Base-by-base conservation (phyloP, 2,797 vertebrate species). In the Sparidentex hasta region DNA sequence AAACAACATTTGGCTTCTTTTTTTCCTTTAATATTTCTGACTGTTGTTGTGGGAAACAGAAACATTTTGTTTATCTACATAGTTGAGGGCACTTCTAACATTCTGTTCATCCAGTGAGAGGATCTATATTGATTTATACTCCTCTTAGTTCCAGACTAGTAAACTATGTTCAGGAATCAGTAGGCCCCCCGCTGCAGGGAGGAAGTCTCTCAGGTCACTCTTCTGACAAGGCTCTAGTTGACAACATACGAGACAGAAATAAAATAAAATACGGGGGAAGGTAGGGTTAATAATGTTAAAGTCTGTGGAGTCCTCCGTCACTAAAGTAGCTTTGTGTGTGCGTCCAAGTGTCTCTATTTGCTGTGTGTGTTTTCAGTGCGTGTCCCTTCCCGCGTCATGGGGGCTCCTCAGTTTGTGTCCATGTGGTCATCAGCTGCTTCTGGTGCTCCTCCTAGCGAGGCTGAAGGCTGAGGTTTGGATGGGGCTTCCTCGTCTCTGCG, bases 321-420 rank as follows among this genome's bases (percentile, higher is more conserved):
- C 91, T 93, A 91, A 88, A 87, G 90, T 87, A 93, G 91, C 89
- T 88, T 80, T 84, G 84, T 88, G 85, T 92, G 88, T 87, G 88
- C 66, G 61, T 90, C 83, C 87, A n/a, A 89, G 87, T 91, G 90
- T 93, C 90, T 89, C 81, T 84, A 74, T 88, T 90, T 84, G 83
- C 81, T 82, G 46, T 85, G 69, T 89, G 87, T 82, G 65, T 86
- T 90, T 38, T 94, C 92, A 94, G 93, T 91, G 90, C 84, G 71
- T 83, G 83, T 93, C 86, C 78, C 71, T 83, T 61, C 48, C 38
- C 55, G 58, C 61, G 14, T 54, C 59, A 12, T 33, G n/a, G n/a
- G 77, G 71, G 75, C 70, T 85, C 70, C 86, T 96, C 93, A 96
- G 89, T 96, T 96, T 91, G 95, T 96, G 92, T 96, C 96, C 96